Conservation (phyloP, 1,140 invertebrate species). For the Caenorhabditis tropicalis region DNA sequence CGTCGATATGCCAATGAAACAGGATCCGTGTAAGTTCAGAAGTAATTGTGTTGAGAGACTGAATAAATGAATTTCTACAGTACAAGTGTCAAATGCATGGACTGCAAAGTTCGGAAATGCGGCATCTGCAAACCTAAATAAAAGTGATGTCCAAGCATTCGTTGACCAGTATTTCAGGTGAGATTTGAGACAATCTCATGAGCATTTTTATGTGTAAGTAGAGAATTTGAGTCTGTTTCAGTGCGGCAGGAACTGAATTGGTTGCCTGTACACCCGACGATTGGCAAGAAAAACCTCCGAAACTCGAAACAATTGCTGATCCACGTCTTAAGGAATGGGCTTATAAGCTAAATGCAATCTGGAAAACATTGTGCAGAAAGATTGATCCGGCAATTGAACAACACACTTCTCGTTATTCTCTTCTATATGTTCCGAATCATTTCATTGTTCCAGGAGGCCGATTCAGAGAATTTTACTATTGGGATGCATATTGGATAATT, state of each 20-base stretch:
- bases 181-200: neutral
- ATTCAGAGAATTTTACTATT: slow-evolving; percentile 86
- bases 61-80: neutral
- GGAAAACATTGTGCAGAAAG: slow-evolving; percentile 81
- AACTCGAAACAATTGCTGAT: slow-evolving; percentile 78
- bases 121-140: neutral
- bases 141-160: slow-evolving; percentile 6
- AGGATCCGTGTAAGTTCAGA: slow-evolving; percentile 62
- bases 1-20: slow-evolving; percentile 84
- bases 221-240: too few relatives aligned
- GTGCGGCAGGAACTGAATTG: slow-evolving; percentile 74
- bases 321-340: slow-evolving; percentile 75
- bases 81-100: neutral
- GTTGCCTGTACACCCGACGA: slow-evolving; percentile 63
- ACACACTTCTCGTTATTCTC: slow-evolving; percentile 75
- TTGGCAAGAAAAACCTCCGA: slow-evolving; percentile 63
- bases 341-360: slow-evolving; percentile 77
- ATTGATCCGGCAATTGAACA: slow-evolving; percentile 71
- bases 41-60: neutral
- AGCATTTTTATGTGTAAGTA: too few relatives aligned
- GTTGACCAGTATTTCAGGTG: slow-evolving; percentile 48
- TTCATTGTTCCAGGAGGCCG: slow-evolving; percentile 90
- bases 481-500: slow-evolving; percentile 93
- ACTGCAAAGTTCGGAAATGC: slow-evolving; percentile 4
- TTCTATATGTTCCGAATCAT: slow-evolving; percentile 85